Conservation (phyloP, 2,113 vertebrate genomes). For the Seriola aureovittata region DNA sequence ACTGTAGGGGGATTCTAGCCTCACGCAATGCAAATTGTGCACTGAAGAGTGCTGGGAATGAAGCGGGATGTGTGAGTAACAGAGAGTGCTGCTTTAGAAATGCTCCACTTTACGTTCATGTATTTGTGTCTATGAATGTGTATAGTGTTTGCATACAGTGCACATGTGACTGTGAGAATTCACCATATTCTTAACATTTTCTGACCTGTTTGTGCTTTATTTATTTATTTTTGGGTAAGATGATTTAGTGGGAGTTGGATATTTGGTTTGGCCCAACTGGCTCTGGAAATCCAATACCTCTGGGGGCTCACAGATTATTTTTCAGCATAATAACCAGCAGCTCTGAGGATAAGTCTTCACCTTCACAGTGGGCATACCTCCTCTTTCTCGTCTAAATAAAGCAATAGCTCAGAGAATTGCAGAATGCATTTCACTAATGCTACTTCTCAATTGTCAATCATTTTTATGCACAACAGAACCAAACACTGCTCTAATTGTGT, state of each 20-base stretch:
- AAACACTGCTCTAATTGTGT: conserved; percentile 71
- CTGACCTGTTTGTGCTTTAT: background rate
- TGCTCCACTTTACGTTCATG: background rate
- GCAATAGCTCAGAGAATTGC: conserved; percentile 45
- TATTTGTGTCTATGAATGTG: background rate
- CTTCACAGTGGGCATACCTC: conserved; percentile 37
- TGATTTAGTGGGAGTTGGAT: conserved; percentile 44
- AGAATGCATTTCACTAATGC: conserved; percentile 43
- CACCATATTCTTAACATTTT: background rate
- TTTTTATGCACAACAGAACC: conserved; percentile 65
- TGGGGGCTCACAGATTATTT: conserved; percentile 58
- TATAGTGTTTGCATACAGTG: background rate
- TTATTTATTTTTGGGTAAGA: background rate
- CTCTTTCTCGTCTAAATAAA: conserved; percentile 23
- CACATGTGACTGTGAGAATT: background rate
- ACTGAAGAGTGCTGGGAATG: conserved; percentile 28
- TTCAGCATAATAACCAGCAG: conserved; percentile 44
- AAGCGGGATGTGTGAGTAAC: conserved; percentile 31
- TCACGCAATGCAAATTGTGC: conserved; percentile 64
- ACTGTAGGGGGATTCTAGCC: conserved; percentile 56
- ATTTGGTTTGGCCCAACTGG: conserved; percentile 52
- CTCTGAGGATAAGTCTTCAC: conserved; percentile 46
- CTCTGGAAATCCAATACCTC: conserved; percentile 56
- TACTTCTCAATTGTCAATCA: conserved; percentile 64
- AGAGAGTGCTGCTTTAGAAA: conserved; percentile 27